A percentile compares a stretch with the other conserved stretches of the same genome.
Conservation (phyloP, 2,888 invertebrate genomes). For the Tipula helvola region DNA sequence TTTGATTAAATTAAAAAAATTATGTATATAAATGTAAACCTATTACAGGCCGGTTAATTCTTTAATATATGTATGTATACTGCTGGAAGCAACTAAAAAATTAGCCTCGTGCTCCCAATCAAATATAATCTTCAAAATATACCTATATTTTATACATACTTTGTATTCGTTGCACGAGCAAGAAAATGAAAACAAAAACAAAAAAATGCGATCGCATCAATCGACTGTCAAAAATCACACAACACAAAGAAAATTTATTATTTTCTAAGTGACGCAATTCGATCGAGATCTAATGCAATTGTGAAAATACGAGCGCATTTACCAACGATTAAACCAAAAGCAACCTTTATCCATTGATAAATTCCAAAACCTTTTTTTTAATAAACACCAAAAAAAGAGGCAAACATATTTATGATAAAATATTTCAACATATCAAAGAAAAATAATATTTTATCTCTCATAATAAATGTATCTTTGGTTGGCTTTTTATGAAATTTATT, state of each 20-base stretch:
- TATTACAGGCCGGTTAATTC: not conserved
- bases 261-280: not conserved
- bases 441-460: not conserved
- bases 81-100: not conserved
- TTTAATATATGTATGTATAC: not conserved
- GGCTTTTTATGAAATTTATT: not conserved
- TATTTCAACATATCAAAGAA: not conserved
- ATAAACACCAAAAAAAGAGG: not conserved
- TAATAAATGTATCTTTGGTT: not conserved
- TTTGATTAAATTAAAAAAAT: not conserved
- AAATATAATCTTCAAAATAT: not conserved
- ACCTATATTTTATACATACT: not conserved
- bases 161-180: not conserved
- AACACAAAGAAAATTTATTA: not conserved
- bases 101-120: not conserved
- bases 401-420: not conserved
- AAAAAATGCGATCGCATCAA: not conserved
- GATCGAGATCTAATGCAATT: not conserved
- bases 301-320: not conserved
- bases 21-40: not conserved
- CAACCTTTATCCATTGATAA: not conserved
- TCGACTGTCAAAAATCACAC: not conserved
- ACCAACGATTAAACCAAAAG: not conserved
- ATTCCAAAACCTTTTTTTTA: not conserved
- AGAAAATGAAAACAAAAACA: not conserved